Percentiles rank a stretch among this genome's conserved stretches.
Conservation (phyloP, 2,797 vertebrate genomes). For the Fistularia commersonii region DNA sequence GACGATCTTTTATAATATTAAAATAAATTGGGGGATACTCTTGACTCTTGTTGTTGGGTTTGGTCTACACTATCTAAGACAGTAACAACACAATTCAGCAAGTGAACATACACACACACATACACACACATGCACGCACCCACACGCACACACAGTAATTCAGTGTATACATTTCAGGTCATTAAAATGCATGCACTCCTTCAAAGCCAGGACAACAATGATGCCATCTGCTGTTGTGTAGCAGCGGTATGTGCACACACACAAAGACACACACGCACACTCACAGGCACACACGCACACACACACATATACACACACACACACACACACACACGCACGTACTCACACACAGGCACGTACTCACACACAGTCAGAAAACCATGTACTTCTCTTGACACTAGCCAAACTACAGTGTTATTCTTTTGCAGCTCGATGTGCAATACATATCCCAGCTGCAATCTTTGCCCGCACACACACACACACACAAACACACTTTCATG, state of each 20-base stretch:
- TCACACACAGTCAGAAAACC: background rate
- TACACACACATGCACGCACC: constrained; percentile 18
- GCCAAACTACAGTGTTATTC: too few relatives aligned
- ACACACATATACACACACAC: constrained; percentile 10
- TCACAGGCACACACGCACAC: background rate
- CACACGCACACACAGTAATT: constrained; percentile 21
- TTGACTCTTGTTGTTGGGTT: too few relatives aligned
- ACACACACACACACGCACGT: constrained; percentile 11
- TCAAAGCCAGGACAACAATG: constrained; percentile 75
- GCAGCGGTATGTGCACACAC: constrained; percentile 14
- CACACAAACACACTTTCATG: constrained; percentile 37
- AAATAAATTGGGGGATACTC: too few relatives aligned
- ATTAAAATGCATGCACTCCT: constrained; percentile 77
- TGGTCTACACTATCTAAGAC: too few relatives aligned
- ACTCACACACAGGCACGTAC: constrained; percentile 5
- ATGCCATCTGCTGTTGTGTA: constrained; percentile 74
- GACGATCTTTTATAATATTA: too few relatives aligned
- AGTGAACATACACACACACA: constrained; percentile 9
- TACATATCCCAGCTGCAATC: background rate
- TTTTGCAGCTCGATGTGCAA: too few relatives aligned
- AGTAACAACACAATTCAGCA: too few relatives aligned
- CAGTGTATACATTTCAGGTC: constrained; percentile 54
- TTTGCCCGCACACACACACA: background rate
- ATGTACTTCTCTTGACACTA: too few relatives aligned
- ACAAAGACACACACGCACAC: constrained; percentile 1